A percentile compares a stretch with the other conserved stretches of the same genome.
Evolutionary conservation across 1,140 invertebrate species (phyloP).

Genomic region (Cataglyphis hispanica): DNA sequence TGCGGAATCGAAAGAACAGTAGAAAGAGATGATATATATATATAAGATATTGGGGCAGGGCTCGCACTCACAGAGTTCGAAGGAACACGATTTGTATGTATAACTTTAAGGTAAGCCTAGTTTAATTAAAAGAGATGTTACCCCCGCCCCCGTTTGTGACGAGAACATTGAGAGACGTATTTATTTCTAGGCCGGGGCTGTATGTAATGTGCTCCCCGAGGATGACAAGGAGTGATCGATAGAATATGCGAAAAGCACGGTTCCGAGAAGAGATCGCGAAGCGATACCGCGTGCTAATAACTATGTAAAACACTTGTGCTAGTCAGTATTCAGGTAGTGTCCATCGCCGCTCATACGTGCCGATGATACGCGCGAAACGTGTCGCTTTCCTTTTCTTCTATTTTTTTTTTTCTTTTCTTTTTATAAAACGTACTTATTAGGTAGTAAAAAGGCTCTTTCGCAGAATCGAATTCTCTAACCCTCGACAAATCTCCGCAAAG

Average conservation of each 20-base stretch:
- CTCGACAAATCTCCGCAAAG: constrained; percentile 33
- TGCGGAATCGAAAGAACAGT: constrained; percentile 8
- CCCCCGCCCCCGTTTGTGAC: constrained; percentile 23
- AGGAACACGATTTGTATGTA: constrained; percentile 32
- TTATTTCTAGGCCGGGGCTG: constrained; percentile 24
- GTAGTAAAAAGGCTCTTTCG: constrained; percentile 66
- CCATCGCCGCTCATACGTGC: constrained; percentile 44
- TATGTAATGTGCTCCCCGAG: constrained; percentile 4
- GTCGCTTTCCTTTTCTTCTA: constrained; percentile 19
- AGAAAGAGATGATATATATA: background rate
- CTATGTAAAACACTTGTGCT: constrained; percentile 52
- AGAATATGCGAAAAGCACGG: too few species aligned
- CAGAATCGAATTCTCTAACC: constrained; percentile 45
- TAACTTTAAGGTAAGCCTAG: constrained; percentile 49
- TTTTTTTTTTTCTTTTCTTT: constrained; percentile 6
- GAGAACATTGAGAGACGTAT: constrained; percentile 50
- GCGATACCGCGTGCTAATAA: constrained; percentile 50
- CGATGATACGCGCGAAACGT: constrained; percentile 13
- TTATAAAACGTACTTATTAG: constrained; percentile 48
- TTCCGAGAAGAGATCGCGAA: constrained; percentile 36
- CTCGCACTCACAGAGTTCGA: constrained; percentile 51
- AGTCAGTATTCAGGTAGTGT: constrained; percentile 69
- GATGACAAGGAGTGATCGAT: constrained; percentile 1
- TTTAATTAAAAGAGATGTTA: constrained; percentile 46
- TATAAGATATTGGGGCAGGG: constrained; percentile 37